A percentile compares a stretch with the other conserved stretches of the same genome.
Evolutionary conservation across 2,113 vertebrate genomes (phyloP).

Genomic region (Dasyurus viverrinus): DNA sequence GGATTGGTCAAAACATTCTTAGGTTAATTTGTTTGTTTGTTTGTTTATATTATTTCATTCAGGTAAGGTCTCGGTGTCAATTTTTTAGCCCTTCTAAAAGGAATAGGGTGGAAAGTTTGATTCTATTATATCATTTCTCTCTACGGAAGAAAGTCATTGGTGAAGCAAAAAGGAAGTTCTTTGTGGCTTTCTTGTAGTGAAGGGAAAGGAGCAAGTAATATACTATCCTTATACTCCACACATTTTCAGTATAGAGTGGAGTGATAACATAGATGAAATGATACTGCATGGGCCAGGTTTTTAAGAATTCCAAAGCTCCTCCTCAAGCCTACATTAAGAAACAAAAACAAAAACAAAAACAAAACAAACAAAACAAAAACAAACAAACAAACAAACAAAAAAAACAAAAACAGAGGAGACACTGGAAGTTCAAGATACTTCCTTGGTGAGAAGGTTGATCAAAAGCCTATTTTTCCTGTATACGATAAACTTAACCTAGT

Average conservation of each 20-base stretch:
- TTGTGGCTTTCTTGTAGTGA: background rate
- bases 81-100: background rate
- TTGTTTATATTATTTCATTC: background rate
- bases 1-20: background rate
- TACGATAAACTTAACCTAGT: background rate
- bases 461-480: background rate
- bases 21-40: background rate
- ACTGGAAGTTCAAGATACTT: background rate
- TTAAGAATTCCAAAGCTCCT: background rate
- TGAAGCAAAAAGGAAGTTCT: background rate
- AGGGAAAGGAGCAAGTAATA: background rate
- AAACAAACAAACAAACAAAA: no score
- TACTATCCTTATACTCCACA: background rate
- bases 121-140: background rate
- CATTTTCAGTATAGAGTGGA: background rate
- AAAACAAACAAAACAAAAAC: no score
- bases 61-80: background rate
- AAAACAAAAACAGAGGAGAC: background rate
- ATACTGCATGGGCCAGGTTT: background rate
- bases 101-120: background rate
- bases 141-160: background rate
- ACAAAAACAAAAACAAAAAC: background rate
- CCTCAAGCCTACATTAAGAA: background rate
- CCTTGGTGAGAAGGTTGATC: background rate
- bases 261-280: background rate